A percentile compares a stretch with the other conserved stretches of the same genome.
These are phyloP conservation scores for Mus spretus DNA, from an alignment of 2,797 vertebrate genomes.

Conservation along the genomic window DNA sequence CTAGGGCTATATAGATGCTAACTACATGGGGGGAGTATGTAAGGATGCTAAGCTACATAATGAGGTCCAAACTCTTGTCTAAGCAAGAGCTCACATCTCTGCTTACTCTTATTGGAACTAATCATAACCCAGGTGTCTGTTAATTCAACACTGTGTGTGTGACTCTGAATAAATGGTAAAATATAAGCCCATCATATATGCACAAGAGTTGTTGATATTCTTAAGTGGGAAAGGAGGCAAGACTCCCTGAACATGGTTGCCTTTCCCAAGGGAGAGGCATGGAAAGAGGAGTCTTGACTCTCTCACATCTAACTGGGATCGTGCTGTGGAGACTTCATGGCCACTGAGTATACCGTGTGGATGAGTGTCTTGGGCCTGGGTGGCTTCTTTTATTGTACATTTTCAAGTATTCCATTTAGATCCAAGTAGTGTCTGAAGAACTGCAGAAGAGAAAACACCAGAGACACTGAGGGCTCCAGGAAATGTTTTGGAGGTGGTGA, in stretches of 20 bases:
- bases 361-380: neutral
- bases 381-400: neutral
- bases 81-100: no score
- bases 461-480: neutral
- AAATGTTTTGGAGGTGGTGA: neutral
- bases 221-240: neutral
- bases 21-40: neutral
- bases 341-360: accelerated
- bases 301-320: neutral
- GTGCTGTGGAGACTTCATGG: accelerated
- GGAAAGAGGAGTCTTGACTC: neutral
- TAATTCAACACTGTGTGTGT: neutral
- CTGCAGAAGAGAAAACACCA: constrained; percentile 50
- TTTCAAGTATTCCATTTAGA: neutral
- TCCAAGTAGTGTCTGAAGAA: constrained; percentile 28
- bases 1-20: neutral
- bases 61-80: neutral
- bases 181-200: neutral
- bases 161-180: neutral
- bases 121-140: neutral
- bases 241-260: neutral
- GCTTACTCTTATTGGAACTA: neutral
- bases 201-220: neutral
- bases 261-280: neutral
- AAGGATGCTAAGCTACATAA: neutral